Evolutionary conservation across 2,113 vertebrate genomes (phyloP).

Genomic region (Sebastes fasciatus): DNA sequence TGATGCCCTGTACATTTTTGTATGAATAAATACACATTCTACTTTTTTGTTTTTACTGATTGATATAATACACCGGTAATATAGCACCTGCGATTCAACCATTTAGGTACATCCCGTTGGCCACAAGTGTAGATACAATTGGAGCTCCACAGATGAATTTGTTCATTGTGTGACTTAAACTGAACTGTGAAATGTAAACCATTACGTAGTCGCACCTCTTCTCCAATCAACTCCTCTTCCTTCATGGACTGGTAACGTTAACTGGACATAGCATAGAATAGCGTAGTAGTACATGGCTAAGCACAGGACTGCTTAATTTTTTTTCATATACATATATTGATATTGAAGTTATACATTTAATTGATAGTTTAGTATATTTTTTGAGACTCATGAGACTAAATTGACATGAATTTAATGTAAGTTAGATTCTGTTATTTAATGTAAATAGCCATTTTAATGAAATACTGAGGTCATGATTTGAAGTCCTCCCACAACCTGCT

Average conservation of each 20-base stretch:
- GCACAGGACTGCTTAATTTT: too few species aligned
- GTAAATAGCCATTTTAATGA: too few species aligned
- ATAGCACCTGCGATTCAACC: constrained; percentile 5
- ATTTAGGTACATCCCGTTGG: neutral
- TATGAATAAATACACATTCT: constrained; percentile 34
- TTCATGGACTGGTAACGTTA: too few species aligned
- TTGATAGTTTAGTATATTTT: too few species aligned
- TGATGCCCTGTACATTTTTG: constrained; percentile 19
- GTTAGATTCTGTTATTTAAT: too few species aligned
- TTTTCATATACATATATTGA: too few species aligned
- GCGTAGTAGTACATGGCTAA: too few species aligned
- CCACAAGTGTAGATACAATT: neutral
- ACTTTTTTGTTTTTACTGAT: constrained; percentile 11
- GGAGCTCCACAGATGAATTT: neutral
- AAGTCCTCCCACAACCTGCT: neutral
- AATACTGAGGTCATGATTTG: too few species aligned
- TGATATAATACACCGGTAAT: constrained; percentile 5
- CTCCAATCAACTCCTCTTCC: neutral
- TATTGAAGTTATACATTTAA: too few species aligned
- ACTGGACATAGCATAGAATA: too few species aligned
- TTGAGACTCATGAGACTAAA: too few species aligned
- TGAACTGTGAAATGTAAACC: neutral
- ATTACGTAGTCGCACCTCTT: neutral
- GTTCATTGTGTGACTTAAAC: neutral
- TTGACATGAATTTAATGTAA: too few species aligned